Base-by-base conservation (phyloP, 2,113 vertebrate species). In the Guaruba guarouba region DNA sequence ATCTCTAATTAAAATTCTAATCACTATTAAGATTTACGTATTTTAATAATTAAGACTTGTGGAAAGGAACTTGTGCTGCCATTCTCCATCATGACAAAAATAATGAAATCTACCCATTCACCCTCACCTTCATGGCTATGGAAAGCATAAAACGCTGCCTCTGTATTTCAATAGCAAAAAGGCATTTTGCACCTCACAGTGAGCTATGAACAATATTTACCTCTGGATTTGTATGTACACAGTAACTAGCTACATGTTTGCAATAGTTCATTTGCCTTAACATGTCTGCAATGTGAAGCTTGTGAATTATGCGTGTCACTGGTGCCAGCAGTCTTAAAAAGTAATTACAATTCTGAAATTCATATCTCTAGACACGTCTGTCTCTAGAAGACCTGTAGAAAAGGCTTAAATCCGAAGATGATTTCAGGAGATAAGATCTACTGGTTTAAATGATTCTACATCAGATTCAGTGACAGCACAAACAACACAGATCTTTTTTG, bases 251-350 rank as follows among this genome's bases (percentile, higher is more conserved):
- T 63, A n/a, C 41, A 27, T 28, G 31, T 70, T 86, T 75, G 62
- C n/a, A 75, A n/a, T 24, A 92, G 82, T 77, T 86, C 18, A 37
- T 90, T 85, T 93, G 92, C 79, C 90, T 90, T 77, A 88, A 83
- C 71, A 63, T 16, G 59, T 55, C 90, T 83, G 68, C 46, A 55
- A 70, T 6, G 17, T 63, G 41, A 82, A 96, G 59, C 46, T 83
- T 1, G 4, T 59, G 74, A 92, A 90, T 92, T 87, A 89, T 77
- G 59, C 18, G 15, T 59, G 77, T 93, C 28, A 39, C 33, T 76
- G 46, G 33, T 95, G 63, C 59, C 49, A 96, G 37, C 27, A 87
- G 49, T 51, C 61, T 78, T 67, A 28, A 90, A 89, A 90, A 37
- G 10, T 29, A 17, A 44, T 90, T 85, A 74, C 49, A 95, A 59